These are phyloP conservation scores for Desmophyllum pertusum DNA, from an alignment of 92 coral and sea anemone species.

Conservation along the genomic window DNA sequence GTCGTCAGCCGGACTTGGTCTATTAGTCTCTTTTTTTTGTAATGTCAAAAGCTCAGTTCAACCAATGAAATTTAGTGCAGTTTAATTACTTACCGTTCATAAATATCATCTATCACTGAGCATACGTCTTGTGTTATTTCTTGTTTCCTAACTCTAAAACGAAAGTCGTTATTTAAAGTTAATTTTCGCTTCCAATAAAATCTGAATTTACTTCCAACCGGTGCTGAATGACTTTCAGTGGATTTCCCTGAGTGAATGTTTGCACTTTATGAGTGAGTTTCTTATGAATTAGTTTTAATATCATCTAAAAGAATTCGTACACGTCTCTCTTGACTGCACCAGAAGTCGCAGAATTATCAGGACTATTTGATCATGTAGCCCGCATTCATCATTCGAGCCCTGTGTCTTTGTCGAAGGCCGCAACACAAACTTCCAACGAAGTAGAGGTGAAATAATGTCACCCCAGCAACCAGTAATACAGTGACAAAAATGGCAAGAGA, in stretches of 20 bases:
- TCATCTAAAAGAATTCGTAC: neutral
- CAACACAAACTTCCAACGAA: conserved; percentile 49
- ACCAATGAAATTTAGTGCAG: neutral
- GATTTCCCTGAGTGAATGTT: too few relatives aligned
- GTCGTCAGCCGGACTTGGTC: neutral
- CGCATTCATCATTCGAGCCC: conserved; percentile 20
- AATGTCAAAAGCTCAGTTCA: neutral
- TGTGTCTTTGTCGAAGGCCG: conserved; percentile 48
- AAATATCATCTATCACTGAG: neutral
- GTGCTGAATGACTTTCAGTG: neutral
- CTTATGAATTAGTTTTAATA: neutral
- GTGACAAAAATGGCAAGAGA: conserved; percentile 30
- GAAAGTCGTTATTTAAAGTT: neutral
- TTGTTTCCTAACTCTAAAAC: neutral
- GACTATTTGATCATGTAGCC: neutral
- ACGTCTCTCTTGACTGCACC: neutral
- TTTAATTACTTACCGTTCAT: neutral
- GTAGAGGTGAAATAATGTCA: conserved; percentile 49
- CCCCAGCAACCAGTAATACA: conserved; percentile 31
- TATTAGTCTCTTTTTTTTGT: neutral
- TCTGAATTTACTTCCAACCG: neutral
- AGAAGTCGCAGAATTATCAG: neutral
- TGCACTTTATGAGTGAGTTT: too few relatives aligned
- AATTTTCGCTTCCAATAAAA: neutral
- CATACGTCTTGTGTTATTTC: neutral